phyloP scores from a whole-genome alignment of 2,888 invertebrate species.

The Acanthosepion pharaonis region DNA sequence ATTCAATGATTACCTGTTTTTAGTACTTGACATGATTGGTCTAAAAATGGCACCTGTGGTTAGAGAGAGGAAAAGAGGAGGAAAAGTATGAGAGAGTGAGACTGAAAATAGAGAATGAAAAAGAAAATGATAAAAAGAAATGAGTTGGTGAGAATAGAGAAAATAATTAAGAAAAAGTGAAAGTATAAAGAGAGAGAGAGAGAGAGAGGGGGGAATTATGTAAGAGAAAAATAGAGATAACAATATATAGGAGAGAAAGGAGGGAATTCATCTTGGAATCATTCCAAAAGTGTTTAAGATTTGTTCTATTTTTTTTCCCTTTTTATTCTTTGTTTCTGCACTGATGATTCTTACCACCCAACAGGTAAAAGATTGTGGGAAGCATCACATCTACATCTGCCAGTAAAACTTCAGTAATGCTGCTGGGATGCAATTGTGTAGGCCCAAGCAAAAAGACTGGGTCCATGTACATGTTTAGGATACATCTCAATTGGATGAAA shows the following conservation, averaged over 20 bases:
- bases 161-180: neutral
- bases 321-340: conserved; percentile 3
- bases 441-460: neutral
- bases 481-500: neutral
- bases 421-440: neutral
- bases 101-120: neutral
- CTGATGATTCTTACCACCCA: conserved; percentile 8
- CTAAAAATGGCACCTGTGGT: neutral
- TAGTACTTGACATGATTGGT: neutral
- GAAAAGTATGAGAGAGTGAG: neutral
- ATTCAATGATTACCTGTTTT: neutral
- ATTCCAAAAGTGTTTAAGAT: neutral
- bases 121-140: neutral
- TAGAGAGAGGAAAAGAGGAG: neutral
- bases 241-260: neutral
- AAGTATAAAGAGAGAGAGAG: neutral
- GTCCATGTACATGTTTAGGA: neutral
- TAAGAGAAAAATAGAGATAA: too few species aligned
- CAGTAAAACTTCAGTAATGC: neutral
- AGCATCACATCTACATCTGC: neutral
- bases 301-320: neutral
- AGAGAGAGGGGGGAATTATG: too few species aligned
- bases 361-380: neutral
- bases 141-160: neutral
- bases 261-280: neutral